Evolutionary conservation across 2,113 vertebrate genomes (phyloP).

Genomic region (Aix galericulata): DNA sequence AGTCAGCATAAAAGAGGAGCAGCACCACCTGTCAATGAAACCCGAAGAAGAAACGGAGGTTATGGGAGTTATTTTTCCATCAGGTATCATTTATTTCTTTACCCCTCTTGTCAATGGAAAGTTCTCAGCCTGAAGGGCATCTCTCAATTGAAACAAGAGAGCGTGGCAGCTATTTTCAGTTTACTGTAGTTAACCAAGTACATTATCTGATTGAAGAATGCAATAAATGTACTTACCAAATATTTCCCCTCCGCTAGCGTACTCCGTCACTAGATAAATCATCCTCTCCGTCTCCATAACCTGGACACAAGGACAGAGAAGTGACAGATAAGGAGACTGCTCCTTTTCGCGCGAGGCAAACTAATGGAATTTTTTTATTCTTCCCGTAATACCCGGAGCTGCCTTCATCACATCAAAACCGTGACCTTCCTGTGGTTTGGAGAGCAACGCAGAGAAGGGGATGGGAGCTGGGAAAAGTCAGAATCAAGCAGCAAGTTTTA

Average conservation of each 20-base stretch:
- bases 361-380: not conserved
- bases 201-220: slow-evolving; percentile 67
- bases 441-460: not conserved
- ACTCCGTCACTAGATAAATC: slow-evolving; percentile 99
- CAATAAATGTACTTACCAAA: slow-evolving; percentile 87
- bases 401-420: not conserved
- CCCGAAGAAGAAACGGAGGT: not conserved
- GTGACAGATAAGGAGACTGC: slow-evolving; percentile 45
- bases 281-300: slow-evolving; percentile 99
- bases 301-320: slow-evolving; percentile 78
- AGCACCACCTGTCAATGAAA: slow-evolving; percentile 6
- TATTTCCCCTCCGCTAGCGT: slow-evolving; percentile 98
- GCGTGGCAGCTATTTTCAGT: slow-evolving; percentile 27
- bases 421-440: rapidly evolving
- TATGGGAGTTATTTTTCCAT: not conserved
- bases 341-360: not conserved
- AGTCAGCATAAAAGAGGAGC: not conserved
- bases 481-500: not conserved
- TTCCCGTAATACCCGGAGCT: rapidly evolving
- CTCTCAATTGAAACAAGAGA: slow-evolving; percentile 7
- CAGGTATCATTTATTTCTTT: not conserved
- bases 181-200: not conserved
- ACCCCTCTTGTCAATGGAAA: not conserved
- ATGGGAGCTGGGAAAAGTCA: not conserved
- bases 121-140: slow-evolving; percentile 21